Base-by-base conservation (phyloP, 1,140 invertebrate genomes). In the Sarcophaga peregrina region DNA sequence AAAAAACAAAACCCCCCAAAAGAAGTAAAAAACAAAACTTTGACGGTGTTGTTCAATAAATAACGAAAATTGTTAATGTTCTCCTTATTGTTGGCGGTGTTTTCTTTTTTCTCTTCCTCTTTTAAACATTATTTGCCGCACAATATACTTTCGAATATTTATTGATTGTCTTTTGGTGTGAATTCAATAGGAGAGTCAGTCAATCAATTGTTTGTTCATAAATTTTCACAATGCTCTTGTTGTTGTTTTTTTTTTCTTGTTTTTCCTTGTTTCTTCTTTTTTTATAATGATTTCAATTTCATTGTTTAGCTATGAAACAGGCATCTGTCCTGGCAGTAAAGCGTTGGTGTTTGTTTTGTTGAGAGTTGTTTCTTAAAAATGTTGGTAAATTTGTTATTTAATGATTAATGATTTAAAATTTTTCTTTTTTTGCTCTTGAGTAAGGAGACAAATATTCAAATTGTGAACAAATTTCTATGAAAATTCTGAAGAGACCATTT, bases 181-280 rank as follows among this genome's bases (percentile, higher is more conserved):
- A 78, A 78, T 78, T 74, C 50, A 47, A 48, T 52, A 47, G 74
- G 74, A 17, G 17, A 72, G 75, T 48, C 25, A 78, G 75, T 78
- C 75, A 78, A 78, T 78, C 75, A 78, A 78, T 52, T 78, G 75
- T 78, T 78, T 78, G 48, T 17, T 50, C 47, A 78, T 78, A 78
- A 78, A 78, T 78, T 78, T 78, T 68, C n/a, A 37, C 25, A 37
- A 4, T 37, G 25, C 4, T 11, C n/a, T 25, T 72, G 17, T 25
- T 9, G 17, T 72, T 72, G n/a, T 25, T 25, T 17, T 72, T 72
- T 72, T 72, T 54, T 54, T 10, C n/a, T 72, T 54, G 9, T 13
- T 50, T n/a, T n/a, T n/a, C n/a, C n/a, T n/a, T n/a, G n/a, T n/a
- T n/a, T n/a, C n/a, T n/a, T 50, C 20, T 78, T 50, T 78, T 48